Evolutionary conservation across 2,888 invertebrate genomes (phyloP).

Genomic region (Heliconius hortense): DNA sequence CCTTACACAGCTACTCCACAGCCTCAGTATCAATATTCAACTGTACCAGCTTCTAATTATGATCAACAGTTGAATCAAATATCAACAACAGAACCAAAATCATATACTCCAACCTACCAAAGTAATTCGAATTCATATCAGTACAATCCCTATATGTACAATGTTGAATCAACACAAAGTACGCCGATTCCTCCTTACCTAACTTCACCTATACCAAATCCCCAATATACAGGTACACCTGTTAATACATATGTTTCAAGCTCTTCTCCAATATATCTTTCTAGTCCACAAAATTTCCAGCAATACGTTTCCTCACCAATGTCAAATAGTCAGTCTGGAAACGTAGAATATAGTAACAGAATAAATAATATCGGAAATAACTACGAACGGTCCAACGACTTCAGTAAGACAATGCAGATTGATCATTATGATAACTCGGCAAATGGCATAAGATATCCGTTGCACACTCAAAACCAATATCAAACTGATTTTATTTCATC

Average conservation of each 20-base stretch:
- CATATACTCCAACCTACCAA: slow-evolving; percentile 57
- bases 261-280: slow-evolving; percentile 66
- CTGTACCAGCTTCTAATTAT: slow-evolving; percentile 58
- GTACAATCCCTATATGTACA: slow-evolving; percentile 60
- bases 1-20: slow-evolving; percentile 73
- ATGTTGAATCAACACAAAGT: slow-evolving; percentile 60
- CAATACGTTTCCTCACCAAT: slow-evolving; percentile 71
- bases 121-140: slow-evolving; percentile 60
- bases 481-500: slow-evolving; percentile 66
- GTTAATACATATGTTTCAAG: slow-evolving; percentile 69
- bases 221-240: slow-evolving; percentile 66
- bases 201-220: slow-evolving; percentile 64
- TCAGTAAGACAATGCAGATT: slow-evolving; percentile 65
- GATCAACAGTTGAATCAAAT: slow-evolving; percentile 63
- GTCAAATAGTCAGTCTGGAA: slow-evolving; percentile 63
- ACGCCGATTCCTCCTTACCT: slow-evolving; percentile 67
- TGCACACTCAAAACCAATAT: slow-evolving; percentile 61
- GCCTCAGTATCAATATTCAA: slow-evolving; percentile 71
- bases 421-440: slow-evolving; percentile 75
- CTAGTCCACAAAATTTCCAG: slow-evolving; percentile 68
- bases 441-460: slow-evolving; percentile 67
- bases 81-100: slow-evolving; percentile 60
- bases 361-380: slow-evolving; percentile 60
- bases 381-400: slow-evolving; percentile 57
- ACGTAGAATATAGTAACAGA: slow-evolving; percentile 63